Percentiles rank a stretch among this genome's conserved stretches.
Conservation (phyloP, 1,140 invertebrate genomes). For the Drosophila punjabiensis region DNA sequence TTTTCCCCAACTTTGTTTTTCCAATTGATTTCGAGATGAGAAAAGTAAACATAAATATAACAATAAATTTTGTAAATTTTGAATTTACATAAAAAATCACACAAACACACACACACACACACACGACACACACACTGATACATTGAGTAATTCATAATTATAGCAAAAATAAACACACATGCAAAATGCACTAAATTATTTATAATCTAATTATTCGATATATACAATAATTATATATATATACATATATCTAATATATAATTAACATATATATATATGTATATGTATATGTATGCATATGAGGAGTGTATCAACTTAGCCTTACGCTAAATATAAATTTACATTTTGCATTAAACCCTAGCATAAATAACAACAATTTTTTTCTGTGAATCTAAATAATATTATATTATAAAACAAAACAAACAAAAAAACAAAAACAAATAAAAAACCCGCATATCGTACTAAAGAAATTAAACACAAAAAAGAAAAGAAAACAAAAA, state of each 20-base stretch:
- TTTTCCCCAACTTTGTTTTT: conserved; percentile 36
- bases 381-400: conserved; percentile 60
- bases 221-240: conserved; percentile 40
- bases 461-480: conserved; percentile 51
- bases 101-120: conserved; percentile 27
- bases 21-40: conserved; percentile 2
- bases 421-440: neutral
- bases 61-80: conserved; percentile 81
- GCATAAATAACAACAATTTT: conserved; percentile 65
- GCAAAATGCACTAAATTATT: conserved; percentile 64
- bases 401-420: conserved; percentile 32
- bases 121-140: conserved; percentile 18
- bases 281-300: conserved; percentile 21
- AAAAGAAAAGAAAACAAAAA: conserved; percentile 8
- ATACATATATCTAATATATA: conserved; percentile 33
- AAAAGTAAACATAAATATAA: conserved; percentile 62
- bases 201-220: conserved; percentile 56
- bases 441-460: conserved; percentile 55
- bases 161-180: conserved; percentile 56
- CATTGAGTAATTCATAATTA: conserved; percentile 58
- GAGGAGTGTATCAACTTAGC: conserved; percentile 39
- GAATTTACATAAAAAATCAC: conserved; percentile 69
- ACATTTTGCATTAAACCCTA: conserved; percentile 56
- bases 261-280: conserved; percentile 20
- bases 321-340: conserved; percentile 61